These are phyloP conservation scores for Sympetrum striolatum DNA, from an alignment of 2,888 invertebrate genomes.

Conservation along the genomic window DNA sequence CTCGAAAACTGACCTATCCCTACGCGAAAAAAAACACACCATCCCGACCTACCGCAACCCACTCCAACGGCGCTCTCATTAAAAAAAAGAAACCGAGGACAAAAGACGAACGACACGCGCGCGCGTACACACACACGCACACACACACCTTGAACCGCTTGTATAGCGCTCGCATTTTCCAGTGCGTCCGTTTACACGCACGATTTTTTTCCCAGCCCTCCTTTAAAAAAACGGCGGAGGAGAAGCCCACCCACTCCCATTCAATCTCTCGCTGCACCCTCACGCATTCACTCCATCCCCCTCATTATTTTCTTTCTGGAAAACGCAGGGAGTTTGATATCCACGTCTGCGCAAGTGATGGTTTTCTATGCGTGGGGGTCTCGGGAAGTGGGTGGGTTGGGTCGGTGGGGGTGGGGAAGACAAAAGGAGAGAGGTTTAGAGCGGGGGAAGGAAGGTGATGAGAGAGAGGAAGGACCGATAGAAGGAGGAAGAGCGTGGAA, in stretches of 20 bases:
- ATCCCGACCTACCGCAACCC: constrained; percentile 11
- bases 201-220: not conserved
- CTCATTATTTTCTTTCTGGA: not conserved
- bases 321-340: not conserved
- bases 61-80: constrained; percentile 21
- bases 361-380: not conserved
- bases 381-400: not conserved
- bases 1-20: constrained; percentile 37
- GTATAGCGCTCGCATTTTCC: not conserved
- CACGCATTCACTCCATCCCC: not conserved
- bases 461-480: not conserved
- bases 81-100: constrained; percentile 1
- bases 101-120: not conserved
- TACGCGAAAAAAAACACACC: not conserved
- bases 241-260: not conserved
- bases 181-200: not conserved
- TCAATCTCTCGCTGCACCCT: constrained; percentile 1
- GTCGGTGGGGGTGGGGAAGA: not conserved
- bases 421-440: not conserved
- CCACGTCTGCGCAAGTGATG: not conserved
- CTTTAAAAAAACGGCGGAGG: not conserved
- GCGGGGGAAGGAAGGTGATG: not conserved
- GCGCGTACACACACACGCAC: not conserved
- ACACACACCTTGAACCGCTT: not conserved
- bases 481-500: not conserved